Evolutionary conservation across 2,113 vertebrate genomes (phyloP).

Genomic region (Mustelus asterias): DNA sequence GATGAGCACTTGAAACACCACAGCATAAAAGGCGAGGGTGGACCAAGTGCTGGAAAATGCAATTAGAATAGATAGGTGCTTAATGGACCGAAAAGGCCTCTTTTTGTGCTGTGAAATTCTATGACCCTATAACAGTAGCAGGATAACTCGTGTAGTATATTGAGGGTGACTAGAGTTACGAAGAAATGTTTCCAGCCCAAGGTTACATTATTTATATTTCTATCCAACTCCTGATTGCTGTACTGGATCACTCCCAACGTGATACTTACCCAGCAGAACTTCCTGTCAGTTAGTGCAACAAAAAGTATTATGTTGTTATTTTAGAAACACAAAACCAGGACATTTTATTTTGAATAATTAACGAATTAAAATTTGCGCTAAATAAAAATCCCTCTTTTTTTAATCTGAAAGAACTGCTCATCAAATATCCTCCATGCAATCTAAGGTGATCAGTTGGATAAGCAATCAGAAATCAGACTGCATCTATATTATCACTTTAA

Average conservation of each 20-base stretch:
- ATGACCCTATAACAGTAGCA: background rate
- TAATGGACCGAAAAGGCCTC: too few relatives aligned
- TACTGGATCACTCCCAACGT: background rate
- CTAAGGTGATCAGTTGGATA: background rate
- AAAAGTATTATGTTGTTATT: background rate
- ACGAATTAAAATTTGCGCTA: background rate
- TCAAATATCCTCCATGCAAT: background rate
- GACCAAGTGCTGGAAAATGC: too few relatives aligned
- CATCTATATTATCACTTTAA: background rate
- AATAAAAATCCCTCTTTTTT: background rate
- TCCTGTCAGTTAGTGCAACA: background rate
- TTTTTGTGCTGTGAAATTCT: too few relatives aligned
- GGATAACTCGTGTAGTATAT: background rate
- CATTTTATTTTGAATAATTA: background rate
- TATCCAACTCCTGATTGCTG: background rate
- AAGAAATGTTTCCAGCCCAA: background rate
- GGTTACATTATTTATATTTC: background rate
- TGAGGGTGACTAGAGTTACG: background rate
- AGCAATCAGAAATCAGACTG: background rate
- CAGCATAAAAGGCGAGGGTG: too few relatives aligned
- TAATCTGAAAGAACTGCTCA: too few relatives aligned
- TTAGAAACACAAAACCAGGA: background rate
- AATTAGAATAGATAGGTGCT: too few relatives aligned
- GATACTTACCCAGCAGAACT: background rate
- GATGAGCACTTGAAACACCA: too few relatives aligned